Percentiles rank a stretch among this genome's conserved stretches.
Conservation (phyloP, 1,140 invertebrate genomes). For the Nasonia vitripennis region DNA sequence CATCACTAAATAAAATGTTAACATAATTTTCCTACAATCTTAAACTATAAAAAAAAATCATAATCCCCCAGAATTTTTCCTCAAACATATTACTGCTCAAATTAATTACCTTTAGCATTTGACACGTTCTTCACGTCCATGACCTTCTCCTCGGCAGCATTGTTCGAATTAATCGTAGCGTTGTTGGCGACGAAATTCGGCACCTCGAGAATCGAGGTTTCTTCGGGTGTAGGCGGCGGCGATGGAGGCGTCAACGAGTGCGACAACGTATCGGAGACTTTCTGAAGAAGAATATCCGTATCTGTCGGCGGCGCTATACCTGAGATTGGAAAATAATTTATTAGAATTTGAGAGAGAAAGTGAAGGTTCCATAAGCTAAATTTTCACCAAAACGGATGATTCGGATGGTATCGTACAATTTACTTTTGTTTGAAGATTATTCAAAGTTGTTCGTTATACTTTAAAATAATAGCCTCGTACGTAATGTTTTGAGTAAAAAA, state of each 20-base stretch:
- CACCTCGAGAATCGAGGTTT: neutral
- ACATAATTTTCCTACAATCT: too few species aligned
- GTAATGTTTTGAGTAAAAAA: too few species aligned
- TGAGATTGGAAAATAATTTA: conserved; percentile 13
- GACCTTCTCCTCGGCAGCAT: neutral
- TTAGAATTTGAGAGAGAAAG: neutral
- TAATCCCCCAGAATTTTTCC: too few species aligned
- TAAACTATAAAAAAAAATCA: too few species aligned
- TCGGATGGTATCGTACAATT: too few species aligned
- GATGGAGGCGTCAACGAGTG: conserved; percentile 49
- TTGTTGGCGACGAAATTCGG: neutral
- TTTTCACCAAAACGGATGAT: too few species aligned
- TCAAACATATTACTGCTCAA: too few species aligned
- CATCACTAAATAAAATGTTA: too few species aligned
- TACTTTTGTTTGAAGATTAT: too few species aligned
- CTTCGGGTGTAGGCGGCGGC: conserved; percentile 39
- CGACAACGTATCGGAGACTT: conserved; percentile 71
- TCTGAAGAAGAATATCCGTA: conserved; percentile 68
- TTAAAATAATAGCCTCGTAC: too few species aligned
- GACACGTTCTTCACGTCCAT: neutral
- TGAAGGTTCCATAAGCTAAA: too few species aligned
- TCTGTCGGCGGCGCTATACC: conserved; percentile 55
- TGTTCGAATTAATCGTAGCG: neutral
- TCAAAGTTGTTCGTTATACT: too few species aligned
- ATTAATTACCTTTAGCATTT: neutral